Base-by-base conservation (phyloP, 2,113 vertebrate species). In the Grallaria varia region DNA sequence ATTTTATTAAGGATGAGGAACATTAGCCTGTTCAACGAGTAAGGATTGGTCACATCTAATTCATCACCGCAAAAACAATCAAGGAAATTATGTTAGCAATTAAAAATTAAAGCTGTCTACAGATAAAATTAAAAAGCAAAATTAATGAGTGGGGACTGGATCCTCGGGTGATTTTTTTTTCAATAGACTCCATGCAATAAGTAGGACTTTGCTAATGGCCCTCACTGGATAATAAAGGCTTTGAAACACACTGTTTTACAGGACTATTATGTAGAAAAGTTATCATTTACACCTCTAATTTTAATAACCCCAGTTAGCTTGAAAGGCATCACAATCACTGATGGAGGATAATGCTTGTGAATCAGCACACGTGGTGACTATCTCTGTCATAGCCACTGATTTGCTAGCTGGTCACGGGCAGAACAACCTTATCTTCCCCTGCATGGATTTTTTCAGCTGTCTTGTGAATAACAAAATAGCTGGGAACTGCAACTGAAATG, bases 1-100 rank as follows among this genome's bases (percentile, higher is more conserved):
- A 95, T 96, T 93, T 79, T 80, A 63, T 97, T 94, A 95, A 76
- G 60, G 72, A 18, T 67, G 56, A 84, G 86, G 56, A 95, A 76
- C 60, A 91, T 91, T 85, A 89, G 85, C 42, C 52, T 30, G 76
- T 87, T 18, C 42, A 92, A 69, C 11, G 60, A 49, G 21, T 79
- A 92, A 68, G n/a, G 39, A 52, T 31, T 5, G 2, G 24, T 84
- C 44, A 84, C 59, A 88, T 95, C 45, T 74, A 87, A 87, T 95
- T 93, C 8, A 63, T 77, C 76, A 63, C 40, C 60, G 64, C 53
- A 85, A 87, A 96, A 90, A 39, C 60, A 90, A 71, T 42, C 21
- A 35, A 62, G 86, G 64, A 93, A 93, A 95, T 90, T 53, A 69
- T 62, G 40, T 78, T 68, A 89, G 44, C 73, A 89, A 95, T 89